Base-by-base conservation (phyloP, 2,888 invertebrate genomes). In the Cryptocheilus praepositus region DNA sequence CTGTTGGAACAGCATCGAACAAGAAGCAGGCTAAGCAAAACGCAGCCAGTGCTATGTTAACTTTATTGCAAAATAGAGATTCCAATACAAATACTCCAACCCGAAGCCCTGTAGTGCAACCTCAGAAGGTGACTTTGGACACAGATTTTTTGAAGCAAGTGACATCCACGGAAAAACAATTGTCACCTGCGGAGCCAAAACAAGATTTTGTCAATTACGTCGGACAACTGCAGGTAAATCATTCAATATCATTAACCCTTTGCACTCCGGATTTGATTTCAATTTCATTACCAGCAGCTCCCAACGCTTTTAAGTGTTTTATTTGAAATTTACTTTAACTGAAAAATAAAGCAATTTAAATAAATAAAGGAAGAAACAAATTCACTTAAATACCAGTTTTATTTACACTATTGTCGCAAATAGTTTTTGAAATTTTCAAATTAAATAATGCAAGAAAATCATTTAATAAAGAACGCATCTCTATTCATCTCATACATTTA, bases 21-120 rank as follows among this genome's bases (percentile, higher is more conserved):
- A 76, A 76, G 55, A 76, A 74, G 21, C 36, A 68, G 11, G 76
- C 76, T 5, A 76, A 76, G 25, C 67, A 69, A 0, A 63, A 69
- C 19, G 76, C 76, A 16, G 76, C 76, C 0, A 2, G 15, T 11
- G 49, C 61, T 7, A 76, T 76, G 76, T 43, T 76, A 15, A 13
- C 0, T 8, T 21, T 64, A 13, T n/a, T 75, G 8, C 7, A 63
- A n/a, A 2, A 18, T 16, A 8, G 15, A 2, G 15, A 28, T 11
- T 15, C n/a, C 28, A 45, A 52, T 56, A 3, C 60, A 13, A 0
- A 18, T 36, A 7, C 3, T 11, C 8, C 13, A 11, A 11, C 3
- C 15, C 3, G 0, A 36, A 16, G 2, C 11, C 8, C 25, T 25
- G 0, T 3, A 52, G 21, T 52, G 8, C 13, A 22, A 28, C 15